Conservation (phyloP, 1,140 invertebrate species). For the Aplysia californica region DNA sequence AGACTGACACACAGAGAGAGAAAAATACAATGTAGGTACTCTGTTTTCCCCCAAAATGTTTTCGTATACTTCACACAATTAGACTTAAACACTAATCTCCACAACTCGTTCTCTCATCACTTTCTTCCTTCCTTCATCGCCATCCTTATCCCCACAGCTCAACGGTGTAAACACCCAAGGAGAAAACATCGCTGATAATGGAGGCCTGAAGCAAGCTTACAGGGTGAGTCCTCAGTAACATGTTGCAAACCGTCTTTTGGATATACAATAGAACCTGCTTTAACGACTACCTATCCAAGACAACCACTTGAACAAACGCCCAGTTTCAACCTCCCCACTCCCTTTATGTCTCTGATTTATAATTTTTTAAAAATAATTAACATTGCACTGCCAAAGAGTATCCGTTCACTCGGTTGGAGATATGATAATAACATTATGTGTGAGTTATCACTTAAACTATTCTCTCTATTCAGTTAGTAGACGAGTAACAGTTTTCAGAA, state of each 20-base stretch:
- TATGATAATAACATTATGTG: too few species aligned
- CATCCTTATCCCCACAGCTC: slow-evolving; percentile 67
- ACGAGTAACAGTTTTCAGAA: too few species aligned
- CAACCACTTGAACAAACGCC: too few species aligned
- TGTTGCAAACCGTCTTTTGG: neutral
- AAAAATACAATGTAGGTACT: neutral
- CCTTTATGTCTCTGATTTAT: neutral
- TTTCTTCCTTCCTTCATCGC: neutral
- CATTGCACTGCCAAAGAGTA: too few species aligned
- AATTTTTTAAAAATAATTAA: neutral
- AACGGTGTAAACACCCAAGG: slow-evolving; percentile 77
- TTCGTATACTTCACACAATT: neutral
- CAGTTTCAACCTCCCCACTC: neutral
- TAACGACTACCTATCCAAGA: too few species aligned
- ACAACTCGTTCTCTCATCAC: neutral
- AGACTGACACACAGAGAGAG: neutral
- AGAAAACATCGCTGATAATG: slow-evolving; percentile 79
- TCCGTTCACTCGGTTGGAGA: too few species aligned
- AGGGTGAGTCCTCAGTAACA: slow-evolving; percentile 55
- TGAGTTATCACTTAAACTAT: neutral
- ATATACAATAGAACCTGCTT: too few species aligned
- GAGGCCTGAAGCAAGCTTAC: slow-evolving; percentile 75
- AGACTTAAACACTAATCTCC: neutral
- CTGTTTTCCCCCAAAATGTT: neutral
- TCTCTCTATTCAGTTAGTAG: neutral